Percentiles rank a stretch among this genome's conserved stretches.
Conservation (phyloP, 2,888 invertebrate genomes). For the Patella depressa region DNA sequence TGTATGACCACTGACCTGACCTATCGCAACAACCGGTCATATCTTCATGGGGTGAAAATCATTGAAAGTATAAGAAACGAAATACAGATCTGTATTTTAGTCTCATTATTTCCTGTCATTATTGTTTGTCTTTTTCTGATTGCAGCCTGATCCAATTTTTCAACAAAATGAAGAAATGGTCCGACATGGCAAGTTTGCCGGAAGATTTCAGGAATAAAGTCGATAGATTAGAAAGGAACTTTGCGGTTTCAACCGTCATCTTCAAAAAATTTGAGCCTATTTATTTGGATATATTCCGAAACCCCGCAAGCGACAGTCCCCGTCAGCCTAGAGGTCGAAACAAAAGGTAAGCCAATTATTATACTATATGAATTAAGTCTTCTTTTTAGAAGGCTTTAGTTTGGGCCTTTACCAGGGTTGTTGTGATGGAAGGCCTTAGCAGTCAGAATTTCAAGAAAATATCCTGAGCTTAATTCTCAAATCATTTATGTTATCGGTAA, state of each 20-base stretch:
- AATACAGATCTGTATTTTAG: no score
- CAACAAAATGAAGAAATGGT: constrained; percentile 94
- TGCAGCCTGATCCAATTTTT: constrained; percentile 91
- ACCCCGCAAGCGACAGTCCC: constrained; percentile 76
- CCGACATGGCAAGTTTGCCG: constrained; percentile 91
- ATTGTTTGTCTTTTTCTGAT: no score
- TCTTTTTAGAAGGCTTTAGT: not conserved
- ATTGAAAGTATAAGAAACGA: no score
- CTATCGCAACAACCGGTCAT: no score
- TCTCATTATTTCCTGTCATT: no score
- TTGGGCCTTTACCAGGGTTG: not conserved
- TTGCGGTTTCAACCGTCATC: constrained; percentile 93
- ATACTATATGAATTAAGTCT: not conserved
- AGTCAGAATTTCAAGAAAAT: not conserved
- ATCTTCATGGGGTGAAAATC: no score
- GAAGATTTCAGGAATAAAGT: constrained; percentile 87
- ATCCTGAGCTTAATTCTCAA: no score
- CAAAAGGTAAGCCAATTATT: constrained; percentile 73
- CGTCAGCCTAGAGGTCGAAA: constrained; percentile 77
- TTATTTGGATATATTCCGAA: constrained; percentile 87
- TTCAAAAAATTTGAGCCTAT: constrained; percentile 93
- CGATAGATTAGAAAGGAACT: constrained; percentile 87
- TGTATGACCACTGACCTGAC: no score
- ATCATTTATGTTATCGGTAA: no score
- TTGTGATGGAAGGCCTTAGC: not conserved